Percentiles rank a stretch among this genome's conserved stretches.
phyloP scores from a whole-genome alignment of 2,797 vertebrate species.

The Odontamblyopus rebecca region DNA sequence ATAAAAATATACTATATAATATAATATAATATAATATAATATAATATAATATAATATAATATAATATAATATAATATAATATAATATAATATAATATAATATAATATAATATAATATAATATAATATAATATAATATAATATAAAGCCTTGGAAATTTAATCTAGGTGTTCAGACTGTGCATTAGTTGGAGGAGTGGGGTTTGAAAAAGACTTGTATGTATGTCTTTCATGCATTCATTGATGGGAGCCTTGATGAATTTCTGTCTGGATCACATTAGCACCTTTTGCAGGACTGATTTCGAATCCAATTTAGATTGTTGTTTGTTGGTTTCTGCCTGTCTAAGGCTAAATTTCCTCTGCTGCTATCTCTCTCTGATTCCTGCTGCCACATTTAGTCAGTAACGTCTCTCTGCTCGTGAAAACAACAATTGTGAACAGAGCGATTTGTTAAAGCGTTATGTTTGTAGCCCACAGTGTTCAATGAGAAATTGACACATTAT shows the following conservation, averaged over 20 bases:
- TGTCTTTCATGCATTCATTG: conserved; percentile 23
- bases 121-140: conserved; percentile 9
- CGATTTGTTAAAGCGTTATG: conserved; percentile 2
- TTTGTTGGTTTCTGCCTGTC: conserved; percentile 14
- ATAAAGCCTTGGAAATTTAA: conserved; percentile 22
- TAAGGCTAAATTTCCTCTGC: conserved; percentile 18
- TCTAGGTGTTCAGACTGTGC: conserved; percentile 28
- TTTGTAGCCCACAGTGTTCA: not conserved
- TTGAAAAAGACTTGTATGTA: conserved; percentile 16
- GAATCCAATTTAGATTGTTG: conserved; percentile 44
- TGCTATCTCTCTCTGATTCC: conserved; percentile 20
- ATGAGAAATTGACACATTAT: conserved; percentile 13
- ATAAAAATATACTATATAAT: conserved; percentile 5
- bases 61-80: conserved; percentile 6
- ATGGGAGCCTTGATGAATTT: conserved; percentile 32
- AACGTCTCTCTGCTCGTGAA: conserved; percentile 29
- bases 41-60: conserved; percentile 8
- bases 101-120: conserved; percentile 8
- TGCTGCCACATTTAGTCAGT: conserved; percentile 17
- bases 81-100: conserved; percentile 2
- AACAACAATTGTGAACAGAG: conserved; percentile 23
- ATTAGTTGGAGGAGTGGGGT: conserved; percentile 27
- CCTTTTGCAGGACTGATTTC: conserved; percentile 20
- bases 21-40: conserved; percentile 3
- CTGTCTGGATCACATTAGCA: conserved; percentile 26